Evolutionary conservation across 2,888 invertebrate species (phyloP).

Genomic region (Tethea ocularis): DNA sequence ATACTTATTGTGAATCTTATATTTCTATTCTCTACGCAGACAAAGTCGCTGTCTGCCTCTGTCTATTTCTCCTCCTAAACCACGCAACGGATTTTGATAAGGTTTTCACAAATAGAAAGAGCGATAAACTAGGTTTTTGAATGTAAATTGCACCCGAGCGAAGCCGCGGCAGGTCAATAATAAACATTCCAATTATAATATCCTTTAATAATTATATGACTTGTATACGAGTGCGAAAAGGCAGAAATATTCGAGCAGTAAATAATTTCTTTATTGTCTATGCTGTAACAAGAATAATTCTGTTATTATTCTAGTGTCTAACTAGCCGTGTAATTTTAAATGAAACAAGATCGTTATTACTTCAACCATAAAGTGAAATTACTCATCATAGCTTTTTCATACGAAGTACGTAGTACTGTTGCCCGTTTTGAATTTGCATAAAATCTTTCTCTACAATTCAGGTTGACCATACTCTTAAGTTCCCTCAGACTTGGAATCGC

Average conservation of each 20-base stretch:
- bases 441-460: not conserved
- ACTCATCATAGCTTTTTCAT: not conserved
- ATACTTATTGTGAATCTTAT: too few species aligned
- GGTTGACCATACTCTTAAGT: not conserved
- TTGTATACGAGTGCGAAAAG: not conserved
- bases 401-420: not conserved
- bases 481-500: not conserved
- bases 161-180: too few species aligned
- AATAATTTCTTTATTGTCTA: too few species aligned
- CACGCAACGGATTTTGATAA: too few species aligned
- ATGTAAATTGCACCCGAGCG: too few species aligned
- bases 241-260: too few species aligned
- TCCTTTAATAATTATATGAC: not conserved
- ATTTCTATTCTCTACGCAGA: too few species aligned
- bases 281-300: not conserved
- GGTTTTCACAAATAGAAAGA: too few species aligned
- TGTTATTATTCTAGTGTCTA: not conserved
- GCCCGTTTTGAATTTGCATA: not conserved
- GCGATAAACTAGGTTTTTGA: too few species aligned
- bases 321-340: constrained; percentile 1
- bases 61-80: too few species aligned
- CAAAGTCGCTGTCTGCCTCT: too few species aligned
- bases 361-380: not conserved
- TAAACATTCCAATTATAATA: too few species aligned
- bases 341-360: not conserved